Evolutionary conservation across 1,140 invertebrate species (phyloP), one percentile per base, ranked within the genome.

Genomic region (Trichonephila inaurata): DNA sequence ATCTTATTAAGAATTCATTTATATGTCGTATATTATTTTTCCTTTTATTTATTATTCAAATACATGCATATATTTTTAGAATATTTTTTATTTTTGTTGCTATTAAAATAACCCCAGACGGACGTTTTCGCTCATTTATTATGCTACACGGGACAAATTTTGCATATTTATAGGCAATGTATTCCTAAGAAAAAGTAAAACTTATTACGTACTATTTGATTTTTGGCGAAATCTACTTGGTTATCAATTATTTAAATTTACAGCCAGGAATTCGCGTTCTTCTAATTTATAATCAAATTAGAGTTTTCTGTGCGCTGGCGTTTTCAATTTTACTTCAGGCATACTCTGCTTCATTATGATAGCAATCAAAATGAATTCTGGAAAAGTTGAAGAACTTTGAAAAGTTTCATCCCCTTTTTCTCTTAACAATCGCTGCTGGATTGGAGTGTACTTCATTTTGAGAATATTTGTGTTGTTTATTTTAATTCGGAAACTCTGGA

Each of bases 221-320:
- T 24, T 69, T 51, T 10, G 24, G 64, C 19, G 24, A 21, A 69
- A 24, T 69, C 64, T 69, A 19, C 24, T 24, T 24, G 6, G 12
- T 24, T 69, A 69, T 69, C 64, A 69, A 69, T 69, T 69, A 69
- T 69, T 69, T 69, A 69, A 69, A 69, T 69, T 19, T 16, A 16
- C 10, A 69, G 64, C 24, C 16, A 14, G 24, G 16, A 69, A 69
- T 69, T 69, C 64, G 16, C 24, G 64, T 69, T 69, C 64, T 69
- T 69, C 64, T 69, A 69, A 69, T 69, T 69, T 24, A 69, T 69
- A 69, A 69, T 69, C 64, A 18, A 69, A 69, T 69, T 24, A 69
- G 64, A 69, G 24, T 19, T 21, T 40, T 24, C 51, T 51, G 7
- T 12, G 51, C 64, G 19, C 24, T 69, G 7, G 24, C 64, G 10